Evolutionary conservation across 2,113 vertebrate genomes (phyloP), one percentile per base, ranked within the genome.

Genomic region (Hippolais icterina): DNA sequence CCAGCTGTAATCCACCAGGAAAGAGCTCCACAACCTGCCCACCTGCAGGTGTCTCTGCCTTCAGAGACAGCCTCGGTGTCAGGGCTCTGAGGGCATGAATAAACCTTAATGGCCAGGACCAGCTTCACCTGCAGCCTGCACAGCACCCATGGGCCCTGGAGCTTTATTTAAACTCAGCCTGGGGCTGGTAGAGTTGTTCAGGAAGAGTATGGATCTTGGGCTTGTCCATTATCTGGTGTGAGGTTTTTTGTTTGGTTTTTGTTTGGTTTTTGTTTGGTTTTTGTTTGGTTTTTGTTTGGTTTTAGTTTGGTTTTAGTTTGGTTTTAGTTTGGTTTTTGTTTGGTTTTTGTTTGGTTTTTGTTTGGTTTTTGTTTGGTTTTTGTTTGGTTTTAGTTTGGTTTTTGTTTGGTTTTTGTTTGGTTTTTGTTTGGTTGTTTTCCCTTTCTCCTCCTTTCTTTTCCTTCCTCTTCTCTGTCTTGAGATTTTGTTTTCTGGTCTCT

Each of bases 161-260:
- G 28, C 18, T 47, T 44, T 72, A 52, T 56, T 88, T 64, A 60
- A 93, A 3, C 27, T 69, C 71, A 76, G 3, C 18, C 35, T 54
- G 23, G 33, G 11, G 8, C 8, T 4, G 3, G 12, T 1, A 14
- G 0, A 23, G 1, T 0, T n/a, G 15, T 2, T 64, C 2, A 5
- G 6, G 15, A 41, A 12, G n/a, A 4, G 6, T 23, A 1, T 27
- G 39, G 9, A 11, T 5, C 1, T 25, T 19, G 18, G 12, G 12
- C 0, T 14, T 61, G 2, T 13, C 5, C 0, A 2, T 20, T 42
- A 42, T 9, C 7, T 70, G 17, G 31, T 18, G 0, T 18, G 18
- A 60, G 2, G 3, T 61, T 59, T 4, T 7, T 6, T 28, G 53
- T 11, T 27, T 28, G 10, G 24, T 19, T 0, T 16, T 19, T 52